phyloP scores from a whole-genome alignment of 2,113 vertebrate species.

The Sphaerodactylus townsendi region DNA sequence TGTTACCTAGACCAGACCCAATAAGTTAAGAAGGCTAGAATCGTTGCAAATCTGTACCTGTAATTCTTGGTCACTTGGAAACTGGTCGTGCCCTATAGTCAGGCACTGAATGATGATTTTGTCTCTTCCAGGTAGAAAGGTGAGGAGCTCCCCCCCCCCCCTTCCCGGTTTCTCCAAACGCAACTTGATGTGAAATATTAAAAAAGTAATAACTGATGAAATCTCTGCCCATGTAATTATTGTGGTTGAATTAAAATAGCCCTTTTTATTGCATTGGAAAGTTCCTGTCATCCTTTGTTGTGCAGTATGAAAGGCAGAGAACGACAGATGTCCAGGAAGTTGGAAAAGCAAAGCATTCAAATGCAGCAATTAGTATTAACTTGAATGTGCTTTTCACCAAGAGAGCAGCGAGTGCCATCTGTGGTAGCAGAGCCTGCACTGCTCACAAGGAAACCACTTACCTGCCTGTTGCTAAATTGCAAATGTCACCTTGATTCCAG shows the following conservation, averaged over 20 bases:
- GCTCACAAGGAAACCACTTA: not conserved
- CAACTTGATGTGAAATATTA: not conserved
- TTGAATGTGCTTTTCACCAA: not conserved
- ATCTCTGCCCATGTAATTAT: not conserved
- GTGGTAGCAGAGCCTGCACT: not conserved
- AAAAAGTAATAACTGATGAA: not conserved
- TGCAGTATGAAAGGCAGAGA: not conserved
- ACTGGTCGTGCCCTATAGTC: too few relatives aligned
- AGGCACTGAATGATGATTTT: not conserved
- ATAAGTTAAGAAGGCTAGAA: not conserved
- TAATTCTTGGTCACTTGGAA: not conserved
- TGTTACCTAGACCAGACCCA: not conserved
- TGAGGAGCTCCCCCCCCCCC: not conserved
- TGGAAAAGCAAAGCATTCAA: not conserved
- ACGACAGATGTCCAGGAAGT: not conserved
- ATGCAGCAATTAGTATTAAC: not conserved
- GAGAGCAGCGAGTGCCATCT: not conserved
- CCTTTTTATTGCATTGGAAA: not conserved
- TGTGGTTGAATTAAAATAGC: not conserved
- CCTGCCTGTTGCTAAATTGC: not conserved
- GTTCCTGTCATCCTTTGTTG: not conserved
- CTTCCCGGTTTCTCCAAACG: not conserved
- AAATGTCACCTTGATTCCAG: not conserved
- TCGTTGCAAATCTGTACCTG: not conserved
- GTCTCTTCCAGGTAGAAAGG: not conserved